Percentiles rank a stretch among this genome's conserved stretches.
Evolutionary conservation across 1,140 invertebrate species (phyloP).

Genomic region (Nasonia longicornis): DNA sequence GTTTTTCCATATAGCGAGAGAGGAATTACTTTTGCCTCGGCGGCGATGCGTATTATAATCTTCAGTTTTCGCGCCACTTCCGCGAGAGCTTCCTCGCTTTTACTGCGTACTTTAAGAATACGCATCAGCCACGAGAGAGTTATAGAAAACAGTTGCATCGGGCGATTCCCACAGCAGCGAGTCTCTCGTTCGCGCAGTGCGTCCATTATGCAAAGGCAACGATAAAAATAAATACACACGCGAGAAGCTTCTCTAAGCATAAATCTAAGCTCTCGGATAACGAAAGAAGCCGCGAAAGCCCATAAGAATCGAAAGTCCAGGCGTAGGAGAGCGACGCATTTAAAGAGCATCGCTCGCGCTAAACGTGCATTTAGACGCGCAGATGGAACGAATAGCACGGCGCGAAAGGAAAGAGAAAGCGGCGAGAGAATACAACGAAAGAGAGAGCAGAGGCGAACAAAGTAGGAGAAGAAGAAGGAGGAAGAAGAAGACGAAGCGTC

Average conservation of each 20-base stretch:
- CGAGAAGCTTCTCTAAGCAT: neutral
- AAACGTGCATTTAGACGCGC: neutral
- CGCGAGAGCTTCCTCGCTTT: no score
- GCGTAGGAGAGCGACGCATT: neutral
- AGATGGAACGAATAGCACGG: neutral
- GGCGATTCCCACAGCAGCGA: neutral
- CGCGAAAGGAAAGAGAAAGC: conserved; percentile 24
- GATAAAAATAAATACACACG: no score
- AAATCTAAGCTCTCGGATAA: neutral
- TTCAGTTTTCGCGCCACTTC: no score
- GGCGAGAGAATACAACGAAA: conserved; percentile 32
- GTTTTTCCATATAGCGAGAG: no score
- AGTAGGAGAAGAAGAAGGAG: conserved; percentile 31
- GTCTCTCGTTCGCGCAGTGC: no score
- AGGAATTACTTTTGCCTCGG: no score
- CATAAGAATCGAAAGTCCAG: neutral
- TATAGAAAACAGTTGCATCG: no score
- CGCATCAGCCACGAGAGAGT: no score
- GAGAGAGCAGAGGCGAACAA: conserved; percentile 11
- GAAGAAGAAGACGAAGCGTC: conserved; percentile 39
- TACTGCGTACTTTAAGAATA: no score
- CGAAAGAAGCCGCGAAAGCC: neutral
- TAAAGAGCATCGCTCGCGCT: neutral
- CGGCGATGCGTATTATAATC: no score
- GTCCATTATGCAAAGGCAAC: neutral